Conservation (phyloP, 1,140 invertebrate genomes). For the Chionoecetes opilio region DNA sequence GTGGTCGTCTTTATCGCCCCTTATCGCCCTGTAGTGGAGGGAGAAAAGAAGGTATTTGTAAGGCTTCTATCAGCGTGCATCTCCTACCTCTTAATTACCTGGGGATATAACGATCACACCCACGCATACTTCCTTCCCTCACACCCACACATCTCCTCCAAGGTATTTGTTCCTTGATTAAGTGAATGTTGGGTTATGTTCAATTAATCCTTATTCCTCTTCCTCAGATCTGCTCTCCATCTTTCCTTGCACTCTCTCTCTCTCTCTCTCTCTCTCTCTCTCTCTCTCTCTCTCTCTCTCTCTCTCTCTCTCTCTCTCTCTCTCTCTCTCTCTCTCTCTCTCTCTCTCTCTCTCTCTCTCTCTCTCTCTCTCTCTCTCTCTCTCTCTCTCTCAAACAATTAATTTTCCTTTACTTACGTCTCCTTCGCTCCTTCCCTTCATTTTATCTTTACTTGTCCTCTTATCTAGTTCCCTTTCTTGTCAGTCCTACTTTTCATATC, state of each 20-base stretch:
- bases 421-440: too few species aligned
- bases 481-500: too few species aligned
- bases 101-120: neutral
- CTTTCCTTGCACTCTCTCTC: too few species aligned
- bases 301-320: neutral
- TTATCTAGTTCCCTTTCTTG: too few species aligned
- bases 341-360: slow-evolving; percentile 35
- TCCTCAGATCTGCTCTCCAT: too few species aligned
- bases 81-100: neutral
- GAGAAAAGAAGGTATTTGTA: neutral
- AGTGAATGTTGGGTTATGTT: too few species aligned
- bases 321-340: neutral
- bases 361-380: neutral
- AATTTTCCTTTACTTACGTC: too few species aligned
- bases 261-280: neutral
- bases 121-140: neutral
- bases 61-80: neutral
- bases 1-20: slow-evolving; percentile 29
- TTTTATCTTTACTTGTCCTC: too few species aligned
- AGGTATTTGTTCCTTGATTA: too few species aligned
- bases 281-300: neutral
- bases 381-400: too few species aligned
- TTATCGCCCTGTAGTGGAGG: slow-evolving; percentile 51
- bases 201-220: too few species aligned
- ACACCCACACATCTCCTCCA: neutral